Conservation (phyloP, 2,888 invertebrate genomes). For the Cancer borealis region DNA sequence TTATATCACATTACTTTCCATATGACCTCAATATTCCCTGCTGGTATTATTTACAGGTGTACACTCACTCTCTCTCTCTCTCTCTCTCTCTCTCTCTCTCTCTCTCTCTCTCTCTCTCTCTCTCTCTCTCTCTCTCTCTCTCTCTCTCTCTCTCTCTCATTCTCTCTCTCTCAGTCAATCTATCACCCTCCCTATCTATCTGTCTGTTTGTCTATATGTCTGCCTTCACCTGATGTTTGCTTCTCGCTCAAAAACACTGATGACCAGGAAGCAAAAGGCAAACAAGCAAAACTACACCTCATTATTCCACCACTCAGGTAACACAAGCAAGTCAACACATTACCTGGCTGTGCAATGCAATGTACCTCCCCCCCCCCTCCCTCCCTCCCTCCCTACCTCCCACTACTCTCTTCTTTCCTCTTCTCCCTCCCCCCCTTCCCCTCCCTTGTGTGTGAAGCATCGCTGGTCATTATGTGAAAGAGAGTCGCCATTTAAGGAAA, state of each 20-base stretch:
- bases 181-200: not conserved
- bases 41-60: not conserved
- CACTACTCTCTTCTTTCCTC: not conserved
- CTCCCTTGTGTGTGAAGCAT: not conserved
- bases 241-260: not conserved
- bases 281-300: not conserved
- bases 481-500: not conserved
- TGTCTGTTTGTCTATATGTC: not conserved
- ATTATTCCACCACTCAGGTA: slow-evolving; percentile 15
- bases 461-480: not conserved
- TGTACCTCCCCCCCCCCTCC: not conserved
- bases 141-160: not conserved
- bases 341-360: not conserved
- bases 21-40: not conserved
- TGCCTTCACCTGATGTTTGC: not conserved
- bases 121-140: not conserved
- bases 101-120: not conserved
- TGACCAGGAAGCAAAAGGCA: not conserved
- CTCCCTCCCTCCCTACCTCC: not conserved
- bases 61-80: not conserved
- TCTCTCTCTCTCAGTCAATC: not conserved
- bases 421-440: not conserved
- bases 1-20: not conserved
- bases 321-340: not conserved
- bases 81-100: not conserved